These are phyloP conservation scores for Cavia aperea DNA, from an alignment of 2,113 vertebrate species.

Conservation along the genomic window DNA sequence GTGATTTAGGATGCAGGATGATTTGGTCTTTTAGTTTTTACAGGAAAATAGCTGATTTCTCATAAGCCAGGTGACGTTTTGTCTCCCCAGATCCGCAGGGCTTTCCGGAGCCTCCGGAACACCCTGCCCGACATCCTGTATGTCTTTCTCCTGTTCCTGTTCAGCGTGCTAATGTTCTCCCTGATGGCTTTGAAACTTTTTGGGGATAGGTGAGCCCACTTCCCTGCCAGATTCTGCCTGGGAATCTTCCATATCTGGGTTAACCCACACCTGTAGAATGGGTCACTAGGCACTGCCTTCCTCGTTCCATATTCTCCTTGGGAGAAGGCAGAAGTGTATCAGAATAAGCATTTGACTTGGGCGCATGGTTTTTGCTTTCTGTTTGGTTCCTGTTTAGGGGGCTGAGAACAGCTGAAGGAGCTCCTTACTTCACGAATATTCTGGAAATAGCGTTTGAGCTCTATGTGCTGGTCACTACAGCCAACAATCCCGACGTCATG, in stretches of 20 bases:
- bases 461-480: constrained; percentile 92
- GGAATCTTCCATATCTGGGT: background rate
- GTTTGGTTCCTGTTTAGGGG: constrained; percentile 74
- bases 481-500: constrained; percentile 95
- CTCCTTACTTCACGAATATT: constrained; percentile 87
- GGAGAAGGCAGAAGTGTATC: background rate
- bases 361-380: background rate
- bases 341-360: background rate
- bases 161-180: constrained; percentile 91
- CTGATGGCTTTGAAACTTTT: constrained; percentile 94
- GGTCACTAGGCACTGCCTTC: background rate
- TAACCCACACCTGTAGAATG: background rate
- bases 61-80: background rate
- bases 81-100: constrained; percentile 83
- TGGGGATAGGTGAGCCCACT: constrained; percentile 80
- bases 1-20: background rate
- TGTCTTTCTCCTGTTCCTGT: constrained; percentile 91
- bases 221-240: background rate
- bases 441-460: constrained; percentile 88
- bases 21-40: background rate
- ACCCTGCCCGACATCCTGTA: constrained; percentile 89
- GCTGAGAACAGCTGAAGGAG: constrained; percentile 80
- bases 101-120: constrained; percentile 90
- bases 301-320: background rate
- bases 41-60: background rate